Evolutionary conservation across 2,797 vertebrate species (phyloP).

Genomic region (Enteromius treurensis): DNA sequence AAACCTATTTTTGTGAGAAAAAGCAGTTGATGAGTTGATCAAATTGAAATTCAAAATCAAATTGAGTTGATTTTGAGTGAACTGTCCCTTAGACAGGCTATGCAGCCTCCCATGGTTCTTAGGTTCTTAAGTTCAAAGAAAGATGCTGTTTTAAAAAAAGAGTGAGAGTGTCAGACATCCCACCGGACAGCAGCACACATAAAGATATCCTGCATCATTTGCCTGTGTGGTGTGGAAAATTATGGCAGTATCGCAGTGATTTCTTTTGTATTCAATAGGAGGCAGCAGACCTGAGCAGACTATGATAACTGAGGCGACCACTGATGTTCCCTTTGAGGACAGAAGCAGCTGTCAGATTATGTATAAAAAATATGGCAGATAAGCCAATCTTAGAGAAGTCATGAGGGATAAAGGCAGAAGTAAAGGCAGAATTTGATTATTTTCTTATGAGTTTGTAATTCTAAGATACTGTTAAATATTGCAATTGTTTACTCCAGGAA

Average conservation of each 20-base stretch:
- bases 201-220: background rate
- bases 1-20: background rate
- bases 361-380: background rate
- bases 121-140: background rate
- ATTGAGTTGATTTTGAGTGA: background rate
- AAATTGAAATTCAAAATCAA: no score
- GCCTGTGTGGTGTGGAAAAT: background rate
- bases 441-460: background rate
- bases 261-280: background rate
- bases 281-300: background rate
- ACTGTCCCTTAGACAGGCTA: background rate
- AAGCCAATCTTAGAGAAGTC: background rate
- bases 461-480: background rate
- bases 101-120: background rate
- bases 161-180: background rate
- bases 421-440: background rate
- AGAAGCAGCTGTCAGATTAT: conserved; percentile 14
- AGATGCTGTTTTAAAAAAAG: background rate
- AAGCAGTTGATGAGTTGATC: no score
- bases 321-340: background rate
- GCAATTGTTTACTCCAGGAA: background rate
- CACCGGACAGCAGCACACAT: background rate
- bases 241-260: background rate
- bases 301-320: background rate
- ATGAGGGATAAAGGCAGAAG: conserved; percentile 3